Evolutionary conservation across 2,797 vertebrate species (phyloP), one percentile per base, ranked within the genome.

Genomic region (Xenopus petersii): DNA sequence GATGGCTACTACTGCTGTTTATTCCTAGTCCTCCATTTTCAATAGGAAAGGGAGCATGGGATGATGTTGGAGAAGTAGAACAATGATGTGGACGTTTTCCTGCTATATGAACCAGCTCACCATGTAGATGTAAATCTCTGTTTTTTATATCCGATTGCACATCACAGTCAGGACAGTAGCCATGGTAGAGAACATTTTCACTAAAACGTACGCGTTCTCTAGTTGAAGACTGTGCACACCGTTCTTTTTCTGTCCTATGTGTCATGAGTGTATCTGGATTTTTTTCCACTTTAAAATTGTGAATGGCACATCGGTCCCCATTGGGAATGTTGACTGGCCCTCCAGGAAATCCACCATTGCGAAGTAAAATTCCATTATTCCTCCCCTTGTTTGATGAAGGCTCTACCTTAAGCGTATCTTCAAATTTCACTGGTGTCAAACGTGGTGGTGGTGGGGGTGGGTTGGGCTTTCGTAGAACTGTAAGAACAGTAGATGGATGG

Each of bases 181-280:
- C 98, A 0, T 98, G 96, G 81, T 98, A 99, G 86, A 98, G 95
- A 69, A 99, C 95, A 71, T 95, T 96, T 74, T 99, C 98, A 65
- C 90, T 99, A 82, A 99, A 99, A 10, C 98, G 91, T 0, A 99
- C 97, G 0, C 96, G 90, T 79, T 98, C 97, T 75, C 95, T 89
- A 0, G 93, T 86, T 36, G 89, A 92, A 0, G 88, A 79, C 84
- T 95, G 94, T 16, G 91, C 88, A 82, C 95, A 98, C 67, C 90
- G 90, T 86, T 90, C 94, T 72, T 95, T 96, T 67, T 94, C 92
- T 48, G 95, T 89, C 80, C 89, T 92, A 17, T 94, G 92, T 55
- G 86, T 89, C 80, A 94, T 87, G 81, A 93, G 88, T 9, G 89
- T 94, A 81, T 82, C 73, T 0, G 64, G 71, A 0, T 70, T 80